Base-by-base conservation (phyloP, 2,113 vertebrate genomes). In the Picathartes gymnocephalus region DNA sequence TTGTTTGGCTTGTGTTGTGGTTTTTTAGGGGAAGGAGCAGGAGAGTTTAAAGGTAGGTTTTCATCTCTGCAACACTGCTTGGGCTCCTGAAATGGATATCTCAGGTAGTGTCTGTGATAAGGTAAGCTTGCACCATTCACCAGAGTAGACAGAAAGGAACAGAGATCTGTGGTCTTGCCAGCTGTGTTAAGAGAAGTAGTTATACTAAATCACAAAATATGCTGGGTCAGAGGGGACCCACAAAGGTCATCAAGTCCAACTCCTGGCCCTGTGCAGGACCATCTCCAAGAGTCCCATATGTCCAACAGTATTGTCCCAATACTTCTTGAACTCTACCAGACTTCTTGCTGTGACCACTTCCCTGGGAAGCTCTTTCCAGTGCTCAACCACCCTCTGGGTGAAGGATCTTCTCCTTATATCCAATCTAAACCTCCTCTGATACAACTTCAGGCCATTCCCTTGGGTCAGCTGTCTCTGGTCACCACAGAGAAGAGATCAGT, bases 21-120 rank as follows among this genome's bases (percentile, higher is more conserved):
- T 1, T n/a, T 47, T n/a, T 33, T 35, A 21, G 3, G 8, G 4
- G 2, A 9, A 9, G 6, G 19, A 4, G 2, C 42, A 30, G 14
- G 13, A 58, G 10, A 30, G 4, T 6, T 15, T 17, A 58, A 13
- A 4, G 3, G 2, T 66, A 13, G 9, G 10, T 40, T 54, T 86
- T 79, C 15, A 14, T 42, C 37, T 83, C 40, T 81, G 22, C 58
- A 48, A 2, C n/a, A 15, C 16, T 47, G 31, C 15, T 33, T 53
- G n/a, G 86, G 54, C 23, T 58, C 33, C 47, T 86, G 47, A 83
- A 7, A 19, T 70, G 13, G 4, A 4, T 80, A 19, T 21, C 37
- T 81, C n/a, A 45, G 54, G 40, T 12, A 61, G 31, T n/a, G 19
- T 57, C 50, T 77, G 7, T 33, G 28, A 23, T 61, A 47, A 70